Conservation (phyloP, 2,888 invertebrate species). For the Dolichomitus sp. region DNA sequence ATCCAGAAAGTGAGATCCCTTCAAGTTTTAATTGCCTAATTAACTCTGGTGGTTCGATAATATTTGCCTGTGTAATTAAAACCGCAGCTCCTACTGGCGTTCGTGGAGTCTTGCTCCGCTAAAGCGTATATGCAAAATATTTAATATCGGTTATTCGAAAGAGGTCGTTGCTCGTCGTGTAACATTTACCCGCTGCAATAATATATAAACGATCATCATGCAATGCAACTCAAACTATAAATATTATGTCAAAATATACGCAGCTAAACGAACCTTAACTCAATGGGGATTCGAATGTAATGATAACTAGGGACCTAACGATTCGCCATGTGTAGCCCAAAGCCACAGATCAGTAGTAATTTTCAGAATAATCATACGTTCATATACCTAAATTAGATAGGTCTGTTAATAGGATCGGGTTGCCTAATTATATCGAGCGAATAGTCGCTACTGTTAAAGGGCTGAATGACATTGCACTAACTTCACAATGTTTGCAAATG, state of each 20-base stretch:
- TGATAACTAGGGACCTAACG: background rate
- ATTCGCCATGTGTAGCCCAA: background rate
- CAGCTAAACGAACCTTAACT: no score
- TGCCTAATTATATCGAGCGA: background rate
- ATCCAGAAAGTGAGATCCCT: conserved; percentile 75
- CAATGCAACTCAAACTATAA: no score
- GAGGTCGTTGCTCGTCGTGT: conserved; percentile 41
- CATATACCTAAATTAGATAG: background rate
- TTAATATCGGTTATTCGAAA: conserved; percentile 9
- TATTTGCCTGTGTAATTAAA: conserved; percentile 81
- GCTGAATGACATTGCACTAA: background rate
- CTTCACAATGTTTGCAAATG: conserved; percentile 4
- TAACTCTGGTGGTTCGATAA: conserved; percentile 80
- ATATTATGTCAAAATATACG: background rate
- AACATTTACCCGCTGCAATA: background rate
- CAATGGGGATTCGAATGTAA: no score
- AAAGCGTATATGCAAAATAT: conserved; percentile 12
- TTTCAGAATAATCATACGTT: background rate
- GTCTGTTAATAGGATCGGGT: background rate
- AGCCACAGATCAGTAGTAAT: background rate
- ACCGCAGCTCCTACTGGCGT: conserved; percentile 55
- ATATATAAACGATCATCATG: no score
- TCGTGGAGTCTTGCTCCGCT: conserved; percentile 5
- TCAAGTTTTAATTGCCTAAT: conserved; percentile 82
- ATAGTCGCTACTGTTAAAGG: background rate